Conservation (phyloP, 2,888 invertebrate species). For the Cephus spinipes region DNA sequence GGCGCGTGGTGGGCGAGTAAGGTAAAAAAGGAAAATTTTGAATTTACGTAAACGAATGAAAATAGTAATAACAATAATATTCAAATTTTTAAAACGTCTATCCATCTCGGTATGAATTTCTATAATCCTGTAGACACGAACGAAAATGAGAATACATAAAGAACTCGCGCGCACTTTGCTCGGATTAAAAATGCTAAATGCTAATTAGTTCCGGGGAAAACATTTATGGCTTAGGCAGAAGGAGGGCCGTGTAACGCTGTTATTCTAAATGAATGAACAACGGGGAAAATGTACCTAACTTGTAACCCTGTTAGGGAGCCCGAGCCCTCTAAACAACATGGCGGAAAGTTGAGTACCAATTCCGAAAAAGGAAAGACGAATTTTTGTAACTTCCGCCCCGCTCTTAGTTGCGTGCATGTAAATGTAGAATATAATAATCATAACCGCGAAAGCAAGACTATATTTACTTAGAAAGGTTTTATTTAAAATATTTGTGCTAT, state of each 20-base stretch:
- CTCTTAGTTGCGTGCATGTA: background rate
- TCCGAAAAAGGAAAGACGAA: background rate
- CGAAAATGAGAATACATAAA: constrained; percentile 1
- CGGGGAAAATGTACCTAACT: constrained; percentile 56
- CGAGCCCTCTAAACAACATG: constrained; percentile 18
- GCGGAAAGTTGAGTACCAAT: background rate
- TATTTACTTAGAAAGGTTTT: background rate
- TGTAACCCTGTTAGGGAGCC: constrained; percentile 40
- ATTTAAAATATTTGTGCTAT: background rate
- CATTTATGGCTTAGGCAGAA: constrained; percentile 43
- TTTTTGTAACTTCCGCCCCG: background rate
- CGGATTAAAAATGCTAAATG: constrained; percentile 63
- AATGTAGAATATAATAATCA: background rate
- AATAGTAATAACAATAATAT: background rate
- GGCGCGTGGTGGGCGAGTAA: background rate
- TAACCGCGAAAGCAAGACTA: background rate
- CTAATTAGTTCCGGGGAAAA: constrained; percentile 62
- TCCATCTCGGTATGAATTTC: background rate
- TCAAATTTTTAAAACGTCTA: background rate
- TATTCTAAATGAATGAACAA: constrained; percentile 62
- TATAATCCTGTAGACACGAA: background rate
- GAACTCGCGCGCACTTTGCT: constrained; percentile 42
- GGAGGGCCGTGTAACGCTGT: constrained; percentile 39
- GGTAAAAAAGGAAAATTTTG: background rate
- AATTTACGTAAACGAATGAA: background rate